Percentiles rank a stretch among this genome's conserved stretches.
Conservation (phyloP, 1,140 invertebrate genomes). For the Oreohelix idahoensis region DNA sequence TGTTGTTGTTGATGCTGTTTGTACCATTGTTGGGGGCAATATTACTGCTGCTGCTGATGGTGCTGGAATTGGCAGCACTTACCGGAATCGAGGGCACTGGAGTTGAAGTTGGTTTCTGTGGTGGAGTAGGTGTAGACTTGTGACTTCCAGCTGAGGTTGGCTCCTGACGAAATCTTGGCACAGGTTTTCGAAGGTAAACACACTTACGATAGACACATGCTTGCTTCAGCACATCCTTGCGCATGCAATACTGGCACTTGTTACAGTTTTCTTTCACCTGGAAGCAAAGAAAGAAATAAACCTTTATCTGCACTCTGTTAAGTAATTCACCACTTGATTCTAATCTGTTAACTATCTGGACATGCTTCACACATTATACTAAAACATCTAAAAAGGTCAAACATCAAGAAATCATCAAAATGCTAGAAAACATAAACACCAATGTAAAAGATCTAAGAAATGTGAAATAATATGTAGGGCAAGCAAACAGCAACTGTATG, state of each 20-base stretch:
- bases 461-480: too few relatives aligned
- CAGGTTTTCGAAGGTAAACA: slow-evolving; percentile 66
- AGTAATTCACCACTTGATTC: too few relatives aligned
- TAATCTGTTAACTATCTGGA: too few relatives aligned
- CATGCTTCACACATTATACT: too few relatives aligned
- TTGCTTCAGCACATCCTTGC: slow-evolving; percentile 67
- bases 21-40: background rate
- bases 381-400: too few relatives aligned
- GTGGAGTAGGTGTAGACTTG: background rate
- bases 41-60: background rate
- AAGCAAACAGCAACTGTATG: too few relatives aligned
- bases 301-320: too few relatives aligned
- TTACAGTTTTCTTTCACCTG: slow-evolving; percentile 65
- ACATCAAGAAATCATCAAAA: too few relatives aligned
- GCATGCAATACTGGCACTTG: slow-evolving; percentile 65
- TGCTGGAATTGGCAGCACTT: background rate
- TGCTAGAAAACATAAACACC: too few relatives aligned
- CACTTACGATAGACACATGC: slow-evolving; percentile 69
- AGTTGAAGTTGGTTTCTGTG: background rate
- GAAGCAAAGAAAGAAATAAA: slow-evolving; percentile 19
- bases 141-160: background rate
- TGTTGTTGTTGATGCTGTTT: background rate
- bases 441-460: too few relatives aligned
- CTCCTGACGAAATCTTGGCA: slow-evolving; percentile 54
- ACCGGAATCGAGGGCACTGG: background rate